Evolutionary conservation across 2,888 invertebrate genomes (phyloP).

Genomic region (Drepana falcataria): DNA sequence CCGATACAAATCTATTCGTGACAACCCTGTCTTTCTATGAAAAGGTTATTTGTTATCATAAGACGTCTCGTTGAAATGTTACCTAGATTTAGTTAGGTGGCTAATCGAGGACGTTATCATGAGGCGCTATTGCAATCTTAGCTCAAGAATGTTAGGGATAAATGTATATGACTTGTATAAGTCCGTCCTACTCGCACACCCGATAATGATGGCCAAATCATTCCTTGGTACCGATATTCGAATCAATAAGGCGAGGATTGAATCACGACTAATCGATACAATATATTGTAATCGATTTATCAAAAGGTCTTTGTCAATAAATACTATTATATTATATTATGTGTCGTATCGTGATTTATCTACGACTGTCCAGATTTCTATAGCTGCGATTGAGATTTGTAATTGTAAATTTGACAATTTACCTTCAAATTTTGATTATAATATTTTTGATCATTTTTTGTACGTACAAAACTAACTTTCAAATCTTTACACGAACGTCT

Average conservation of each 20-base stretch:
- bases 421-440: too few species aligned
- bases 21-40: not conserved
- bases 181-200: too few species aligned
- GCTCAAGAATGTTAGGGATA: too few species aligned
- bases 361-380: not conserved
- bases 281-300: slow-evolving; percentile 32
- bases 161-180: too few species aligned
- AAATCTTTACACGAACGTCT: too few species aligned
- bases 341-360: not conserved
- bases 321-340: slow-evolving; percentile 22
- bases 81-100: slow-evolving; percentile 17
- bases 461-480: too few species aligned
- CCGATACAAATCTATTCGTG: not conserved
- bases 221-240: slow-evolving; percentile 33
- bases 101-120: slow-evolving; percentile 40
- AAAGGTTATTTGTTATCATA: not conserved
- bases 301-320: slow-evolving; percentile 24
- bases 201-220: too few species aligned
- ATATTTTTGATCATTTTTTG: too few species aligned
- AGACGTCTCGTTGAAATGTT: not conserved
- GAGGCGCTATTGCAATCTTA: too few species aligned
- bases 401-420: too few species aligned
- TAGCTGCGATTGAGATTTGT: not conserved
- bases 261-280: slow-evolving; percentile 38
- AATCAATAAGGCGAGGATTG: slow-evolving; percentile 47